Evolutionary conservation across 2,797 vertebrate genomes (phyloP).

Genomic region (Rhinophrynus dorsalis): DNA sequence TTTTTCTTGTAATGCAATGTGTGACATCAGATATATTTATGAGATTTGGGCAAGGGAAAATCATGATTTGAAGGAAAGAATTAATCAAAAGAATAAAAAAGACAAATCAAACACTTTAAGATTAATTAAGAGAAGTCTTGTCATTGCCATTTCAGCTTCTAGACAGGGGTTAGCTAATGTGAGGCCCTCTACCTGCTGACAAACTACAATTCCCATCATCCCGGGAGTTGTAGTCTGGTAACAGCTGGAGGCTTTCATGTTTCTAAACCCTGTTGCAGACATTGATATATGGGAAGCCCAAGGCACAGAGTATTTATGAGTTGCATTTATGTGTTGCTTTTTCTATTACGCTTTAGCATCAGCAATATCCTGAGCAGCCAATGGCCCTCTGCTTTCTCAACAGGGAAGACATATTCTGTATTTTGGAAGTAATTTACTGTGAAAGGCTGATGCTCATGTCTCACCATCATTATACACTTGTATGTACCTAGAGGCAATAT

Average conservation of each 20-base stretch:
- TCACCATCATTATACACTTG: constrained; percentile 37
- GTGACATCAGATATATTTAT: not conserved
- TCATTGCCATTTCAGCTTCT: constrained; percentile 34
- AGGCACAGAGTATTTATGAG: constrained; percentile 44
- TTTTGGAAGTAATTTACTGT: constrained; percentile 42
- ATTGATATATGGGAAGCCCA: constrained; percentile 43
- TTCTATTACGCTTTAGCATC: constrained; percentile 40
- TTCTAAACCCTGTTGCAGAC: too few relatives aligned
- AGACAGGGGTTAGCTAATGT: too few relatives aligned
- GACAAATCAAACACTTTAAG: constrained; percentile 44
- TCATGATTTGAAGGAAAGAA: constrained; percentile 28
- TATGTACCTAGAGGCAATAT: constrained; percentile 38
- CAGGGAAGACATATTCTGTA: constrained; percentile 31
- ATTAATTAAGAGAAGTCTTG: constrained; percentile 36
- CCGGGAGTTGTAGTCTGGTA: too few relatives aligned
- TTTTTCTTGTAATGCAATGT: not conserved
- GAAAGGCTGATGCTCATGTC: constrained; percentile 33
- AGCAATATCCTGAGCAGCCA: constrained; percentile 26
- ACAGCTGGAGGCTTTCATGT: too few relatives aligned
- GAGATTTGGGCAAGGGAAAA: constrained; percentile 14
- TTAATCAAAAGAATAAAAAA: constrained; percentile 27
- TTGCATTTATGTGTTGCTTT: constrained; percentile 36
- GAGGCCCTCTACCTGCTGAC: too few relatives aligned
- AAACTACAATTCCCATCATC: too few relatives aligned
- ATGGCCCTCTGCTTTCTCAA: constrained; percentile 24